phyloP scores from a whole-genome alignment of 1,140 invertebrate genomes.

The Drosophila nasuta region DNA sequence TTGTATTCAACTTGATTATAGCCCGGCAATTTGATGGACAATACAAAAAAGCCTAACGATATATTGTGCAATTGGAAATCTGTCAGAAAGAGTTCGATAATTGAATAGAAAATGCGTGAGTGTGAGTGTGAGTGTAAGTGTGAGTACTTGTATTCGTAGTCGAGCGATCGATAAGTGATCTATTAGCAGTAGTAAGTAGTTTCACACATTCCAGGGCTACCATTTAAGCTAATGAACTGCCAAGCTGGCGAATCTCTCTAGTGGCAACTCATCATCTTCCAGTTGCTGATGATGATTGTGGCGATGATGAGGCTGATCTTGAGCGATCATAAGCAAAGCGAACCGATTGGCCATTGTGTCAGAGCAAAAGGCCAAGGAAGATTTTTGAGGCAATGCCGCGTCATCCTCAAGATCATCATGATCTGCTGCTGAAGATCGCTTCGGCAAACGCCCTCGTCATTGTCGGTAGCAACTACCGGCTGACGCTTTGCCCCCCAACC shows the following conservation, averaged over 20 bases:
- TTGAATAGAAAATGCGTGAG: slow-evolving; percentile 15
- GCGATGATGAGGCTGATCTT: slow-evolving; percentile 9
- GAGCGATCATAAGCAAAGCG: slow-evolving; percentile 43
- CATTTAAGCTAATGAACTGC: slow-evolving; percentile 77
- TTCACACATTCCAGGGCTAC: slow-evolving; percentile 71
- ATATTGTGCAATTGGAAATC: slow-evolving; percentile 15
- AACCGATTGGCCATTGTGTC: slow-evolving; percentile 65
- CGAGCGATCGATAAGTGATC: slow-evolving; percentile 61
- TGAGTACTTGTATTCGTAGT: background rate
- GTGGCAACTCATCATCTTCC: slow-evolving; percentile 68
- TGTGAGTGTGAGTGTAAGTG: slow-evolving; percentile 2
- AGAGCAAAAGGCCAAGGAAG: slow-evolving; percentile 15
- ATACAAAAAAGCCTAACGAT: background rate
- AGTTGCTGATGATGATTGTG: slow-evolving; percentile 39
- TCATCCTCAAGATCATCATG: slow-evolving; percentile 20
- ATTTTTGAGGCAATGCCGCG: slow-evolving; percentile 31
- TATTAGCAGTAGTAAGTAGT: slow-evolving; percentile 58
- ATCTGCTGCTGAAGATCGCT: slow-evolving; percentile 3
- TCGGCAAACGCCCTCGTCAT: slow-evolving; percentile 59
- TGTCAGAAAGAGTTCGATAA: slow-evolving; percentile 3
- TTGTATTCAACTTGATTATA: slow-evolving; percentile 2
- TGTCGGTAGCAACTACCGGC: slow-evolving; percentile 77
- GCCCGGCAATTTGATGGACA: background rate
- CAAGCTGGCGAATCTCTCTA: slow-evolving; percentile 29
- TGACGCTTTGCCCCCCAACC: slow-evolving; percentile 27